These are phyloP conservation scores for Pardalotus punctatus DNA, from an alignment of 2,113 vertebrate species.

Conservation along the genomic window DNA sequence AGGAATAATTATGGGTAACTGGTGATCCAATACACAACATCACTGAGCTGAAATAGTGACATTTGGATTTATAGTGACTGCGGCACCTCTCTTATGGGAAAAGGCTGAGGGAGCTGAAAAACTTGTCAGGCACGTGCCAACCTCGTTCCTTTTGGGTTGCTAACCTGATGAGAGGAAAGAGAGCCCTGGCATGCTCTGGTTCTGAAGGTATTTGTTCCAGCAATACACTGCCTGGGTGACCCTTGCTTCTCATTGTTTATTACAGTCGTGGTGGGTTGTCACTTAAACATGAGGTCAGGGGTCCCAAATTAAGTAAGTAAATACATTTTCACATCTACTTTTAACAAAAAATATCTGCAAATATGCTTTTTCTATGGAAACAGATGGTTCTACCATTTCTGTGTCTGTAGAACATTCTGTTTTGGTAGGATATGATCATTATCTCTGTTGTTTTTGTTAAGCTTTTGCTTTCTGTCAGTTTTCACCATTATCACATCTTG, in stretches of 20 bases:
- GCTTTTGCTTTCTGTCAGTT: conserved; percentile 8
- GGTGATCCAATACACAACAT: background rate
- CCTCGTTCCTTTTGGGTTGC: background rate
- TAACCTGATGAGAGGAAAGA: background rate
- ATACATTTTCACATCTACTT: background rate
- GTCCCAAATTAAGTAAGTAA: background rate
- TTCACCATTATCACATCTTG: background rate
- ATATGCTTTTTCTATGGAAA: background rate
- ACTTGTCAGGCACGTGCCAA: background rate
- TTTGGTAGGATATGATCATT: background rate
- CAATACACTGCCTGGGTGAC: background rate
- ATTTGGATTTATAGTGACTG: background rate
- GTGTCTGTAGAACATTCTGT: background rate
- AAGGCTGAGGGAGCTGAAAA: background rate
- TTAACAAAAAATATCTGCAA: background rate
- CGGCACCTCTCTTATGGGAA: background rate
- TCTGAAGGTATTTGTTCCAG: background rate
- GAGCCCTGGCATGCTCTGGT: background rate
- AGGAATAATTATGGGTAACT: background rate
- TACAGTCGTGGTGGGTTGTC: background rate
- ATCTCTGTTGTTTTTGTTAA: background rate
- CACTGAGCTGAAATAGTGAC: background rate
- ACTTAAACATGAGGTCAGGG: background rate
- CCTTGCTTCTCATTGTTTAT: background rate
- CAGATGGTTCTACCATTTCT: background rate